Evolutionary conservation across 2,113 vertebrate genomes (phyloP), one percentile per base, ranked within the genome.

Genomic region (Chloropsis hardwickii): DNA sequence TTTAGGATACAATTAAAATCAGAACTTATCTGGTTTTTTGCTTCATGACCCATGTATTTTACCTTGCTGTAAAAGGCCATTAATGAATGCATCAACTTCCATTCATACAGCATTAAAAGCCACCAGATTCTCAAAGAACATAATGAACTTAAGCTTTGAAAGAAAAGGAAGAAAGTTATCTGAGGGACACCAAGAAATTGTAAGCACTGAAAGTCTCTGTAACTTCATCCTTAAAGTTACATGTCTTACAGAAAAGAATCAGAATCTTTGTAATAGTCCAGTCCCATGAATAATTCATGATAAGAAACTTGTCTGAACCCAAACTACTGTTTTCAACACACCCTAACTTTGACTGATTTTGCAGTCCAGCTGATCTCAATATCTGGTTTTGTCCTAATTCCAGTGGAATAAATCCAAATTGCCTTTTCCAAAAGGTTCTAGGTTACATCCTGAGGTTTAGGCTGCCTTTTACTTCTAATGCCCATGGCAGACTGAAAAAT

Each of bases 381-480:
- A 66, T 53, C 77, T 81, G 42, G 1, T 81, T 87, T 81, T 89
- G 35, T 87, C 35, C 35, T 62, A 74, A 81, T 71, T 92, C 35
- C 69, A 79, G n/a, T 84, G 93, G 56, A 91, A 89, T 54, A 90
- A 54, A 80, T 51, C 50, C 72, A 90, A 6, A 78, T 72, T 88
- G 77, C 18, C 33, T 83, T 92, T 89, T 93, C 90, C 91, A 39
- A 90, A 86, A 90, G 11, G 27, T 86, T 94, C 54, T 77, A 90
- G 54, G 42, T 94, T 86, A 56, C 70, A 81, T 90, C 90, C 51
- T 86, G 79, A 93, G 71, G 72, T 92, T 94, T 86, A 56, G 54
- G 19, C 39, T 58, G 39, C 29, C 35, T 88, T 92, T 88, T 71
- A 35, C 33, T 85, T 72, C 53, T 64, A 61, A 80, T n/a, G 74